Evolutionary conservation across 2,113 vertebrate species (phyloP).

Genomic region (Actenoides lindsayi): DNA sequence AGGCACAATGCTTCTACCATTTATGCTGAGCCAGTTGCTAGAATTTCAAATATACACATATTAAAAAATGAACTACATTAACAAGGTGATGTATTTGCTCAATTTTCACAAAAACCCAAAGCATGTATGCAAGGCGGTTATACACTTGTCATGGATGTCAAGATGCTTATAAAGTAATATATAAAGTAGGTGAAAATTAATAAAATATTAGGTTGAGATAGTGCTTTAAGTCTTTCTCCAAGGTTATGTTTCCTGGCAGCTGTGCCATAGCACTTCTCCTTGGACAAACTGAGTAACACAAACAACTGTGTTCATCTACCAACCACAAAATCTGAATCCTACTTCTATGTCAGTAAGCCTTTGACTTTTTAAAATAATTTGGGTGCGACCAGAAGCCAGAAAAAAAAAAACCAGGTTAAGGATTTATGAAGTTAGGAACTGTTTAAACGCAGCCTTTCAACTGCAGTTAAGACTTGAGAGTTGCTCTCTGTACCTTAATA

Average conservation of each 20-base stretch:
- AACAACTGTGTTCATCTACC: not conserved
- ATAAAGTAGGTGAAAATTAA: not conserved
- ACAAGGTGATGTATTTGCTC: not conserved
- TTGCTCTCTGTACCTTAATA: not conserved
- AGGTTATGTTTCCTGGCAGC: not conserved
- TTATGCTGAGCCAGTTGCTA: not conserved
- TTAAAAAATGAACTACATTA: not conserved
- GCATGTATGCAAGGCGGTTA: not conserved
- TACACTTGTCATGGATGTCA: not conserved
- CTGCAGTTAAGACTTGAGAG: not conserved
- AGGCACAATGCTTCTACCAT: not conserved
- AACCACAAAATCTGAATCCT: not conserved
- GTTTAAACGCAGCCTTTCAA: not conserved
- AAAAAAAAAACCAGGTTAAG: not conserved
- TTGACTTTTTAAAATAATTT: not conserved
- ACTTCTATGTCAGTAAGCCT: not conserved
- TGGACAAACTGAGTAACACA: not conserved
- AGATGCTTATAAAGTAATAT: not conserved
- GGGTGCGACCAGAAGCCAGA: not conserved
- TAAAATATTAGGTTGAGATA: not conserved
- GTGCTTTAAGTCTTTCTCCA: not conserved
- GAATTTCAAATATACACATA: not conserved
- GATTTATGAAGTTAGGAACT: not conserved
- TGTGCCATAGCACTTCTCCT: rapidly evolving
- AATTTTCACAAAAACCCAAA: not conserved